These are phyloP conservation scores for Panthera tigris DNA, from an alignment of 2,113 vertebrate species.

Conservation along the genomic window DNA sequence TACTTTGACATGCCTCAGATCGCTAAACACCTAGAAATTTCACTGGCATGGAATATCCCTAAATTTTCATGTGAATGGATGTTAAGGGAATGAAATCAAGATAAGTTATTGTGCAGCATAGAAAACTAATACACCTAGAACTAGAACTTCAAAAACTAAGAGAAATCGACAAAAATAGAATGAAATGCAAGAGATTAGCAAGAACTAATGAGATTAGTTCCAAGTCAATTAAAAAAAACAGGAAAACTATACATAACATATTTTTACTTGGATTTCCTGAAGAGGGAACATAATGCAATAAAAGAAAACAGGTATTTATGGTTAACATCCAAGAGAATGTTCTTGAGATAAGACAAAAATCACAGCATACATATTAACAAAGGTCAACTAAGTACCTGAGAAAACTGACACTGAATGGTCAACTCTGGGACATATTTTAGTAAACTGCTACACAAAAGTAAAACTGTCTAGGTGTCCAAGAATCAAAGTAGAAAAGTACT, in stretches of 20 bases:
- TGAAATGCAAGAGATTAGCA: not conserved
- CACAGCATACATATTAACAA: not conserved
- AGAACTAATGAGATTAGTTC: not conserved
- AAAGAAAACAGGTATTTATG: not conserved
- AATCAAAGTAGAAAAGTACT: not conserved
- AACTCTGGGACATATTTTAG: not conserved
- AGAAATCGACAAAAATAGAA: not conserved
- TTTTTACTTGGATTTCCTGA: not conserved
- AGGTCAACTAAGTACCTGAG: not conserved
- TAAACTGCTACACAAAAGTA: not conserved
- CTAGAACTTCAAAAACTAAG: not conserved
- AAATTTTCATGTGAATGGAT: not conserved
- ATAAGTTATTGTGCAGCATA: not conserved
- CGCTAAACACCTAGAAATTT: not conserved
- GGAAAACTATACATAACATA: not conserved
- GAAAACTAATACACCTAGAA: not conserved
- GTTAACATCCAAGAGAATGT: not conserved
- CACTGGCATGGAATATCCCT: not conserved
- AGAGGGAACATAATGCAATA: not conserved
- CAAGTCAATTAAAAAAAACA: not conserved
- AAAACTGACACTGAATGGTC: not conserved
- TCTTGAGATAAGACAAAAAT: not conserved
- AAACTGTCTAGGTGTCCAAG: not conserved
- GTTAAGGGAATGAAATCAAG: not conserved
- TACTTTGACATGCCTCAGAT: not conserved